Conservation (phyloP, 53 echinoderm and acorn worm species). For the Luidia sarsii region DNA sequence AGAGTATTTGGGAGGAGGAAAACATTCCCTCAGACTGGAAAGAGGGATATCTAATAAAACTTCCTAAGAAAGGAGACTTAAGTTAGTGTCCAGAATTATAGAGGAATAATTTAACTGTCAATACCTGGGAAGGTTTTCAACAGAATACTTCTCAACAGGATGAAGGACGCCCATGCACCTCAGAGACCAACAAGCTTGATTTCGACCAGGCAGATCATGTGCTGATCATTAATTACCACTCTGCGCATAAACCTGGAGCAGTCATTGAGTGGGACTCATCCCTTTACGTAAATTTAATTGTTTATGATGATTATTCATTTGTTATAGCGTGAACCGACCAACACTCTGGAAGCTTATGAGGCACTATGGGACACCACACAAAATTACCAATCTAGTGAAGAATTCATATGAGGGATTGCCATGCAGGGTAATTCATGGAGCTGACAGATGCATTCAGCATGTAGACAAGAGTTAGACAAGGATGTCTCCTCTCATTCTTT, state of each 20-base stretch:
- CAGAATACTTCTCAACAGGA: constrained; percentile 27
- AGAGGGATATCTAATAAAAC: constrained; percentile 32
- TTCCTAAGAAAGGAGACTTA: constrained; percentile 44
- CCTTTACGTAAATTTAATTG: constrained; percentile 25
- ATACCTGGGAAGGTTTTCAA: constrained; percentile 26
- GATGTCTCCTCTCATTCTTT: constrained; percentile 4
- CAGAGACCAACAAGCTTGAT: constrained; percentile 26
- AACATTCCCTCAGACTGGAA: constrained; percentile 35
- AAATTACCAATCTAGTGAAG: no score
- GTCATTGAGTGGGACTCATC: constrained; percentile 30
- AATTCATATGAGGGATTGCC: no score
- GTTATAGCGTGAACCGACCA: constrained; percentile 4
- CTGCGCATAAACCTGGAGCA: constrained; percentile 6
- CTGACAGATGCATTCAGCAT: background rate
- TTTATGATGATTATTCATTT: constrained; percentile 15
- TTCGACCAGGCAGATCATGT: background rate
- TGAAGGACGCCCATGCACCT: background rate
- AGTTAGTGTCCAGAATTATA: constrained; percentile 19
- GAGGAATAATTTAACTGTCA: constrained; percentile 26
- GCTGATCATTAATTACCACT: constrained; percentile 8
- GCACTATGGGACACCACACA: background rate
- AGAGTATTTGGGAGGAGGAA: constrained; percentile 23
- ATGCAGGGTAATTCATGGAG: no score
- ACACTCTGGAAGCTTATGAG: constrained; percentile 8
- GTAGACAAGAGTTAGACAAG: constrained; percentile 10